Percentiles rank a stretch among this genome's conserved stretches.
phyloP scores from a whole-genome alignment of 2,113 vertebrate species.

The Cinclus mexicanus region DNA sequence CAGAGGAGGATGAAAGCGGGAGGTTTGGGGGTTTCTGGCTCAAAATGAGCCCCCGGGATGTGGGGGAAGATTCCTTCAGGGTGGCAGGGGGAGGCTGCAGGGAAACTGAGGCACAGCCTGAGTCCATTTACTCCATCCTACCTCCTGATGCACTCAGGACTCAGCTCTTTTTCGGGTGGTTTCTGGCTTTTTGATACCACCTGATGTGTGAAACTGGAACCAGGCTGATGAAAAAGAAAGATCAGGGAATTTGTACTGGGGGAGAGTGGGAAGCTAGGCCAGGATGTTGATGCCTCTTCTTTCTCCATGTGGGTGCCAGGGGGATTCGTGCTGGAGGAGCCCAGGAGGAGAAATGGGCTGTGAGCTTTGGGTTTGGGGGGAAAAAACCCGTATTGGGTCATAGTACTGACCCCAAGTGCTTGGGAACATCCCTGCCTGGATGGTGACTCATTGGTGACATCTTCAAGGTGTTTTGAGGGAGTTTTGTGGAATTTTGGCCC shows the following conservation, averaged over 20 bases:
- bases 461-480: neutral
- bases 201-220: rapidly evolving
- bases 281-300: rapidly evolving
- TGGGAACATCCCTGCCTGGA: neutral
- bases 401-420: rapidly evolving
- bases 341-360: neutral
- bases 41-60: neutral
- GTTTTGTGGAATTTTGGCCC: neutral
- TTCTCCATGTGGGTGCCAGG: rapidly evolving
- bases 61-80: neutral
- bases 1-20: neutral
- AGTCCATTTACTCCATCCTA: rapidly evolving
- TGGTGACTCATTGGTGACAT: rapidly evolving
- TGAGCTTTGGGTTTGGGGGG: rapidly evolving
- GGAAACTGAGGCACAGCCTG: neutral
- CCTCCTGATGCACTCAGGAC: rapidly evolving
- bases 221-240: neutral
- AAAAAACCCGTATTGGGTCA: rapidly evolving
- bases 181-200: neutral
- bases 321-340: neutral
- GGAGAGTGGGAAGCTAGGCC: rapidly evolving
- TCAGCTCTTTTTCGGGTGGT: neutral
- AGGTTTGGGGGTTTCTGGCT: neutral
- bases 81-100: rapidly evolving
- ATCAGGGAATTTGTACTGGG: rapidly evolving